Evolutionary conservation across 2,113 vertebrate species (phyloP).

Genomic region (Mixornis gularis): DNA sequence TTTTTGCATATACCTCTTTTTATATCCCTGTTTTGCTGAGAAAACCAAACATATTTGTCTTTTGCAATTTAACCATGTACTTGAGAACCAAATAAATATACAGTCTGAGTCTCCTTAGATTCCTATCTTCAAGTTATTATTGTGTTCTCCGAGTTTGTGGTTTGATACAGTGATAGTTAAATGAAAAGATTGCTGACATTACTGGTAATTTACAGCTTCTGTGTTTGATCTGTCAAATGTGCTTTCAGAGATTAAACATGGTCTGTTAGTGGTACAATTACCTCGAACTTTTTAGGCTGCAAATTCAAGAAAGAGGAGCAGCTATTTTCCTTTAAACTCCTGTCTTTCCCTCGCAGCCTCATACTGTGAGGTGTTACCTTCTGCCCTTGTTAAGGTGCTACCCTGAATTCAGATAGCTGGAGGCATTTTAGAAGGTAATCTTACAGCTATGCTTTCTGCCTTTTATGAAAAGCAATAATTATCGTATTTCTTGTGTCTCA

Average conservation of each 20-base stretch:
- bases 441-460: neutral
- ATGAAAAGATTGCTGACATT: conserved; percentile 30
- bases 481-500: conserved; percentile 4
- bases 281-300: conserved; percentile 11
- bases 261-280: conserved; percentile 17
- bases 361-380: neutral
- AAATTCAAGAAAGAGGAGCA: conserved; percentile 2
- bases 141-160: conserved; percentile 30
- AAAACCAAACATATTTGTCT: conserved; percentile 24
- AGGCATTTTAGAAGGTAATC: conserved; percentile 19
- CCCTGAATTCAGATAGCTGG: neutral
- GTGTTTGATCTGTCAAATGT: conserved; percentile 32
- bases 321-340: neutral
- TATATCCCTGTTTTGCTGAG: neutral
- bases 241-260: neutral
- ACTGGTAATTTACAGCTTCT: conserved; percentile 37
- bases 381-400: neutral
- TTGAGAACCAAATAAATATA: conserved; percentile 16
- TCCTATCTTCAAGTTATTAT: neutral
- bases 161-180: conserved; percentile 46
- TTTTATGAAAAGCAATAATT: conserved; percentile 23
- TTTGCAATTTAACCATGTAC: neutral
- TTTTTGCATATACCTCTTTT: neutral
- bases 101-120: neutral
- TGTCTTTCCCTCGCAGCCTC: neutral